Evolutionary conservation across 1,140 invertebrate species (phyloP).

Genomic region (Drosophila guanche): DNA sequence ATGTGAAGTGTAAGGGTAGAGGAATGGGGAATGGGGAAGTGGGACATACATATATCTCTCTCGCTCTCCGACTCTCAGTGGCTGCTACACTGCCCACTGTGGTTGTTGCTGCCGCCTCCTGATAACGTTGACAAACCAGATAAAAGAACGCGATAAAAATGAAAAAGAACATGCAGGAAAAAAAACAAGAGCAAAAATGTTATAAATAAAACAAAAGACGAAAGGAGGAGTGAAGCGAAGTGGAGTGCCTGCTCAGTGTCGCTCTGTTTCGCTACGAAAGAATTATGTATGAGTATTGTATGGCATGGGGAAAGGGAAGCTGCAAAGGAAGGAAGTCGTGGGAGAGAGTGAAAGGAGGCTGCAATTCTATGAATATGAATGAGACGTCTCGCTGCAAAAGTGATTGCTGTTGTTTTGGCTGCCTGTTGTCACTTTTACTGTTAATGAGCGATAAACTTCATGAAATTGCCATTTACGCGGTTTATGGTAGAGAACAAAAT

Average conservation of each 20-base stretch:
- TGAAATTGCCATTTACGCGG: constrained; percentile 29
- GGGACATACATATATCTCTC: constrained; percentile 2
- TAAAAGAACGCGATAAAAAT: constrained; percentile 77
- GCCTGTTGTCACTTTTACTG: constrained; percentile 1
- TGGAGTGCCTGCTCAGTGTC: constrained; percentile 1
- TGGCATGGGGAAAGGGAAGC: constrained; percentile 18
- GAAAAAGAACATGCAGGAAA: constrained; percentile 41
- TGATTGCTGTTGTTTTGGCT: constrained; percentile 40
- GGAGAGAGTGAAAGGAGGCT: background rate
- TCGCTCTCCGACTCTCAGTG: constrained; percentile 8
- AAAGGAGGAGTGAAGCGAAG: background rate
- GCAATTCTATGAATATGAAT: constrained; percentile 68
- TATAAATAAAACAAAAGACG: constrained; percentile 73
- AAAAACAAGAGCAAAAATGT: constrained; percentile 47
- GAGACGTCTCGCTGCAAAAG: constrained; percentile 39
- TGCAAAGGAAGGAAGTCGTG: constrained; percentile 8
- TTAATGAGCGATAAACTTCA: constrained; percentile 62
- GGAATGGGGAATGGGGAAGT: constrained; percentile 1
- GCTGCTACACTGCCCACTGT: background rate
- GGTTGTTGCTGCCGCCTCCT: constrained; percentile 28
- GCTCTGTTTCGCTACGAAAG: constrained; percentile 13
- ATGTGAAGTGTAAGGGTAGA: constrained; percentile 15
- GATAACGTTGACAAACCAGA: constrained; percentile 81
- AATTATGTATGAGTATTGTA: constrained; percentile 67
- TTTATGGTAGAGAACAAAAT: constrained; percentile 13